Evolutionary conservation across 2,113 vertebrate species (phyloP), one percentile per base, ranked within the genome.

Genomic region (Limanda limanda): DNA sequence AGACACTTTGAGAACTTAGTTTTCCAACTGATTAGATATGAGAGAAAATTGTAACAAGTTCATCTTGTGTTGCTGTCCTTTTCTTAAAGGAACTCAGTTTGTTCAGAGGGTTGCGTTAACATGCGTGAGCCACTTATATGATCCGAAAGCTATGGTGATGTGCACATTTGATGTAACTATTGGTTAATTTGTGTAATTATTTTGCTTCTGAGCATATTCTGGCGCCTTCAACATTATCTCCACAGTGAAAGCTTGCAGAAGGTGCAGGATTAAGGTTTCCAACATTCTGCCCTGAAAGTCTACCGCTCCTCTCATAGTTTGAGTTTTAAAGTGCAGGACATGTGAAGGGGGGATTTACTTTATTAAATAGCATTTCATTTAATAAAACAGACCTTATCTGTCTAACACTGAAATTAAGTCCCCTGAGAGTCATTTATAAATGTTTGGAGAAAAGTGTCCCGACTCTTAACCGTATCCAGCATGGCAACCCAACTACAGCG

Each of bases 181-280:
- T 59, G 63, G 3, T 75, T 67, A 61, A 37, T 75, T 25, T 57
- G 8, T 63, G 14, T 57, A 0, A 14, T 64, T 42, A 64, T 61
- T 31, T 31, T 31, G 27, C 6, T 31, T 7, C 31, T 31, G 31
- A 31, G 31, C 31, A n/a, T 40, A 68, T 48, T 57, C 65, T 35
- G 23, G 54, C 62, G 14, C 23, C 66, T 55, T 70, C 63, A 88
- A 75, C 75, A 56, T 23, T 81, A 66, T 85, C 79, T 86, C 80
- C 65, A 74, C 79, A 76, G 31, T 31, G 31, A 31, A 31, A 64
- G 64, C 61, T 47, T 15, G 1, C 37, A 65, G 51, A 58, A 63
- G 20, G 24, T 25, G 17, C 21, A 7, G 10, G 13, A 18, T 57
- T 12, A 14, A n/a, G 8, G 2, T 64, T 25, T 61, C 0, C 10